Evolutionary conservation across 53 echinoderm and acorn worm genomes (phyloP).

Genomic region (Paracentrotus lividus): DNA sequence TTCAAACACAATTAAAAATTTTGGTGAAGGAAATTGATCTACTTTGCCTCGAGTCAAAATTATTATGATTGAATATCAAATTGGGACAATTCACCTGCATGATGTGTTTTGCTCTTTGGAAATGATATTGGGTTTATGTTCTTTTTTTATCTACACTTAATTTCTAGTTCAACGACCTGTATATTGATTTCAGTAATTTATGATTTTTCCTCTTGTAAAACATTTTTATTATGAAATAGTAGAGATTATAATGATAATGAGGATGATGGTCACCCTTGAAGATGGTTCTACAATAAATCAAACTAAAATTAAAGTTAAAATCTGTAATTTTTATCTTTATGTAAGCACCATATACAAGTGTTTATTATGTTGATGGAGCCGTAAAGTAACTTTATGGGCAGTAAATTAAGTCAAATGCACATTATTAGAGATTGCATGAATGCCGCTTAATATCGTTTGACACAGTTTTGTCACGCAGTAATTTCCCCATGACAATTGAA

Average conservation of each 20-base stretch:
- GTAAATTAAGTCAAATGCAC: neutral
- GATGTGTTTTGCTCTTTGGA: too few relatives aligned
- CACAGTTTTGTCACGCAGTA: neutral
- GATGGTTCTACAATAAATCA: too few relatives aligned
- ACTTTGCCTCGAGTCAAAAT: neutral
- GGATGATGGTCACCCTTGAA: too few relatives aligned
- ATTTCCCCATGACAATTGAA: neutral
- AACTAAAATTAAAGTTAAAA: too few relatives aligned
- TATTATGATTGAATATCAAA: neutral
- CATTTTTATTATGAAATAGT: neutral
- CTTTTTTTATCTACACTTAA: neutral
- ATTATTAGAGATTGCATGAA: neutral
- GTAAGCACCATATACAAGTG: too few relatives aligned
- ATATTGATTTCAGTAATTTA: neutral
- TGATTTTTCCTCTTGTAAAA: neutral
- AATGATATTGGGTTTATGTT: neutral
- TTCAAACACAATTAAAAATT: neutral
- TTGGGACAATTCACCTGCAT: neutral
- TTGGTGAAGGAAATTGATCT: neutral
- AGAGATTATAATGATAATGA: too few relatives aligned
- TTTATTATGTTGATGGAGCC: too few relatives aligned
- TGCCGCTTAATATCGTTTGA: neutral
- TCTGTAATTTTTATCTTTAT: too few relatives aligned
- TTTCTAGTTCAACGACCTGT: neutral
- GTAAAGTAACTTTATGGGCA: neutral